Evolutionary conservation across 2,888 invertebrate species (phyloP), one percentile per base, ranked within the genome.

Genomic region (Dryomyza anilis): DNA sequence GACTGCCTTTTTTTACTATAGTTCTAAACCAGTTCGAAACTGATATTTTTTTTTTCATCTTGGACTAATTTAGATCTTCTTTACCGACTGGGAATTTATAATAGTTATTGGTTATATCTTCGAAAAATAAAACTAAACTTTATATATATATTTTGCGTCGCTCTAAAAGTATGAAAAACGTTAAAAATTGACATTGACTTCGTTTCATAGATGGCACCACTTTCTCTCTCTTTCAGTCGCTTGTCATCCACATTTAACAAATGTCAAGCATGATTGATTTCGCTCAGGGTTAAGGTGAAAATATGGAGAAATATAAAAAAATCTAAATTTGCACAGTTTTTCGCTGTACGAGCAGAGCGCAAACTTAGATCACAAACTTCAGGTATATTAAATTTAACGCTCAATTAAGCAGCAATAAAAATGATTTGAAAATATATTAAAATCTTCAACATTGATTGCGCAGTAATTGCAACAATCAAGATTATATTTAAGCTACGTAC

Each of bases 341-440:
- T 6, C 52, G 25, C 27, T 27, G 29, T 52, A 27, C n/a, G 27
- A 52, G 8, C 1, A 1, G 12, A 21, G 2, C 7, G 5, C 3
- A n/a, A 27, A 4, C 29, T n/a, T 23, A 23, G 43, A n/a, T n/a
- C n/a, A 48, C 14, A 48, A 52, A 27, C 2, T 27, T 25, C 29
- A 52, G 29, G n/a, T n/a, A n/a, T n/a, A n/a, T n/a, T 52, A 27
- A 52, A 52, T 52, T 52, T n/a, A 27, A 52, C 29, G 52, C 52
- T 27, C 52, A 52, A 52, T 52, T 52, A 52, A 29, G 52, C 52
- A 52, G 25, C 29, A 29, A 29, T 14, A 39, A 7, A 39, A 39
- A n/a, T 39, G 39, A 16, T n/a, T n/a, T n/a, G n/a, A n/a, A 43
- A 43, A 16, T 14, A 2, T 16, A 16, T 2, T 16, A 43, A 43